A percentile compares a stretch with the other conserved stretches of the same genome.
These are phyloP conservation scores for Himalopsyche japonica DNA, from an alignment of 2,888 invertebrate genomes.

Conservation along the genomic window DNA sequence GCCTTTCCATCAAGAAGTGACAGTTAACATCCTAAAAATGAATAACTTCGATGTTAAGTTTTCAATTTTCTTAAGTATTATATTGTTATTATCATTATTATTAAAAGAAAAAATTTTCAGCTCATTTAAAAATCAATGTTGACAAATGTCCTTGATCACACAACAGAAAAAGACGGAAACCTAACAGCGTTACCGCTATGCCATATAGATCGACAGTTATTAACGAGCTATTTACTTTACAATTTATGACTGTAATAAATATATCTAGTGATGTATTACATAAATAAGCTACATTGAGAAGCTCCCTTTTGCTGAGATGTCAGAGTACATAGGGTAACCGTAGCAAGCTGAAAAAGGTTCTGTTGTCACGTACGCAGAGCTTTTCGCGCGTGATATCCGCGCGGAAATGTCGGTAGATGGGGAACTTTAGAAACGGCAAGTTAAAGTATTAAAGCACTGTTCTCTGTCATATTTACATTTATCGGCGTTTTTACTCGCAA, in stretches of 20 bases:
- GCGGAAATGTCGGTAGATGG: constrained; percentile 11
- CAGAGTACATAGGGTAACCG: background rate
- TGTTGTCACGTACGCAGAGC: constrained; percentile 24
- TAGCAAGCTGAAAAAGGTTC: constrained; percentile 18
- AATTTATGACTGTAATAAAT: background rate
- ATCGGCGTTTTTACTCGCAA: constrained; percentile 3
- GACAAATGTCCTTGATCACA: no score
- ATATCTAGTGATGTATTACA: background rate
- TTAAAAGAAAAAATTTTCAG: no score
- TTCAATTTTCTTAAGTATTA: no score
- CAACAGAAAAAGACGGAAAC: no score
- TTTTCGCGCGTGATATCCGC: constrained; percentile 24
- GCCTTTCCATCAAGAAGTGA: no score
- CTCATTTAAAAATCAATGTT: no score
- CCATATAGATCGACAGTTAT: background rate
- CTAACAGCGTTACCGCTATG: background rate
- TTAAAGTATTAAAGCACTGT: constrained; percentile 19
- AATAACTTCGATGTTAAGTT: no score
- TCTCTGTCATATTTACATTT: constrained; percentile 15
- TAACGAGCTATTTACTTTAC: background rate
- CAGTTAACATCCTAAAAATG: no score
- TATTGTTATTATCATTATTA: no score
- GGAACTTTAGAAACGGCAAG: constrained; percentile 24
- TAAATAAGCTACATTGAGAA: background rate
- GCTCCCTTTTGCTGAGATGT: background rate